Percentiles rank a stretch among this genome's conserved stretches.
Conservation (phyloP, 2,113 vertebrate genomes). For the Hypocryptadius cinnamomeus region DNA sequence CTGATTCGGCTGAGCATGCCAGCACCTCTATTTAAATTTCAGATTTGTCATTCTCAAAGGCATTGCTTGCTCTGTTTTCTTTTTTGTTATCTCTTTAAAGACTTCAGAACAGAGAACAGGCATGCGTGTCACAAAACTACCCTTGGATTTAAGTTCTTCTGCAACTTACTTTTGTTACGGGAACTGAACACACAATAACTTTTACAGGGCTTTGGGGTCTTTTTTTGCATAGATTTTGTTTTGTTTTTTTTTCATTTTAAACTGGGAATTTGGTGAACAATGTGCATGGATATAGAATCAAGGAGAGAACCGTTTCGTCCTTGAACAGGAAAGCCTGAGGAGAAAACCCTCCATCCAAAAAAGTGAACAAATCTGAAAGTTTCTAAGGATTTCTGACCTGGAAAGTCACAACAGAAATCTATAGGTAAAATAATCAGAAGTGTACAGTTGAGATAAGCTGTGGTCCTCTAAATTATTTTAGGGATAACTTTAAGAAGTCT, state of each 20-base stretch:
- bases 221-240: neutral
- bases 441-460: neutral
- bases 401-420: neutral
- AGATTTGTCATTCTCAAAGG: constrained; percentile 18
- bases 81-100: neutral
- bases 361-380: neutral
- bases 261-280: neutral
- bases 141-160: neutral
- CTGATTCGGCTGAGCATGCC: neutral
- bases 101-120: neutral
- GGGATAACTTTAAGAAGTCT: neutral
- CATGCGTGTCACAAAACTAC: neutral
- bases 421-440: neutral
- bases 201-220: neutral
- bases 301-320: neutral
- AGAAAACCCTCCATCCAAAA: neutral
- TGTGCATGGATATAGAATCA: neutral
- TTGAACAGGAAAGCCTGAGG: neutral
- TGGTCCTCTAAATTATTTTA: neutral
- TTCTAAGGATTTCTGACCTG: neutral
- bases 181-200: neutral
- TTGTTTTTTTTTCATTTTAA: neutral
- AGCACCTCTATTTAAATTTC: neutral
- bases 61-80: neutral
- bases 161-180: neutral